These are phyloP conservation scores for Drosophila melanosoma DNA, from an alignment of 2,888 invertebrate genomes.

Conservation along the genomic window DNA sequence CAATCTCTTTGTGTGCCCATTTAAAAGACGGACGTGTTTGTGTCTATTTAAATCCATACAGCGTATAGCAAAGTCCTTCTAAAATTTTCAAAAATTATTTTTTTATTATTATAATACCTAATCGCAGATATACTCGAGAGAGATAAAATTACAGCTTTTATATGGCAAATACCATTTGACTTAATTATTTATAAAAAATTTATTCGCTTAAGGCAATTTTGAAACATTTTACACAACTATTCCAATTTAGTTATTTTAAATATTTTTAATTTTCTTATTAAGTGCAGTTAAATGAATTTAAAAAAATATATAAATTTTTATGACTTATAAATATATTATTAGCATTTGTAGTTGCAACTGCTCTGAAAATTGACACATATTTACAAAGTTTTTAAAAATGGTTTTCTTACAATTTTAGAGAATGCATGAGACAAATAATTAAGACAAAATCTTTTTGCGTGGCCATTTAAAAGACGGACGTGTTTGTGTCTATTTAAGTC, in stretches of 20 bases:
- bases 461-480: slow-evolving; percentile 35
- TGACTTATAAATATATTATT: background rate
- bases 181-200: no score
- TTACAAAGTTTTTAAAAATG: background rate
- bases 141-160: background rate
- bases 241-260: no score
- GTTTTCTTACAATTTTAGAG: background rate
- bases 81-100: background rate
- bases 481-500: slow-evolving; percentile 33
- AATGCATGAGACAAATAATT: no score
- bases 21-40: slow-evolving; percentile 24
- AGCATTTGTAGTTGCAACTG: background rate
- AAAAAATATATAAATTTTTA: no score
- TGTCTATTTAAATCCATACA: slow-evolving; percentile 42
- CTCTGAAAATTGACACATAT: background rate
- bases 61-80: slow-evolving; percentile 42
- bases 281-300: no score
- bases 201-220: no score
- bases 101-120: background rate
- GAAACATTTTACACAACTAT: no score
- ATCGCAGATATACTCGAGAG: background rate
- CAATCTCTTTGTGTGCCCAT: slow-evolving; percentile 27
- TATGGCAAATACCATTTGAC: background rate
- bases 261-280: no score
- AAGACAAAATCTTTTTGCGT: slow-evolving; percentile 1